These are phyloP conservation scores for Odontesthes bonariensis DNA, from an alignment of 2,113 vertebrate species.

Conservation along the genomic window DNA sequence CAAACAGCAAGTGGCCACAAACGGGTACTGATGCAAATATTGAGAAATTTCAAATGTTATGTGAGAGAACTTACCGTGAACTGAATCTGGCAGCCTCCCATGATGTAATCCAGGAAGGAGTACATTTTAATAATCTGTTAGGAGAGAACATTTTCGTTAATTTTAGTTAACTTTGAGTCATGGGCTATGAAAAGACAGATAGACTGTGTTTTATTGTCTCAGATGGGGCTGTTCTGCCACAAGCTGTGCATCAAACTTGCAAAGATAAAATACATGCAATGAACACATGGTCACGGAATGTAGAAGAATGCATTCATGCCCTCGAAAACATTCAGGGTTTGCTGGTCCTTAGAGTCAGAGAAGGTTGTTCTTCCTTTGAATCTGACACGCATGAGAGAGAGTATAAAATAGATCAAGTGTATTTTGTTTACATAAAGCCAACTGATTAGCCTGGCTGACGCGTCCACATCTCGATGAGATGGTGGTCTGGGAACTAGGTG, in stretches of 20 bases:
- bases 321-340: background rate
- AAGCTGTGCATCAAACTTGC: background rate
- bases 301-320: background rate
- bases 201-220: background rate
- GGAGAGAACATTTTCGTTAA: conserved; percentile 38
- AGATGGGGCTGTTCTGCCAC: background rate
- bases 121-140: conserved; percentile 98
- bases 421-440: background rate
- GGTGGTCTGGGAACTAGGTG: too few species aligned
- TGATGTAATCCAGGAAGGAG: conserved; percentile 99
- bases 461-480: too few species aligned
- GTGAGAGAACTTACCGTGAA: conserved; percentile 91
- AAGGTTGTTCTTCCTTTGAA: background rate
- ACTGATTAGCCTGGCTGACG: too few species aligned
- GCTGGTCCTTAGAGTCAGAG: background rate
- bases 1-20: conserved; percentile 18
- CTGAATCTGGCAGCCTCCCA: conserved; percentile 99
- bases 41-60: conserved; percentile 7
- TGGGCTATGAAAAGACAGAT: background rate
- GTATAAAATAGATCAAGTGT: background rate
- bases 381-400: background rate
- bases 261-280: background rate
- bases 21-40: conserved; percentile 30
- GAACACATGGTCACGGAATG: background rate
- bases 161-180: background rate